Evolutionary conservation across 30 jellyfish, hydroid and myxozoan species (phyloP), one percentile per base, ranked within the genome.

Genomic region (Nemopilema nomurai): DNA sequence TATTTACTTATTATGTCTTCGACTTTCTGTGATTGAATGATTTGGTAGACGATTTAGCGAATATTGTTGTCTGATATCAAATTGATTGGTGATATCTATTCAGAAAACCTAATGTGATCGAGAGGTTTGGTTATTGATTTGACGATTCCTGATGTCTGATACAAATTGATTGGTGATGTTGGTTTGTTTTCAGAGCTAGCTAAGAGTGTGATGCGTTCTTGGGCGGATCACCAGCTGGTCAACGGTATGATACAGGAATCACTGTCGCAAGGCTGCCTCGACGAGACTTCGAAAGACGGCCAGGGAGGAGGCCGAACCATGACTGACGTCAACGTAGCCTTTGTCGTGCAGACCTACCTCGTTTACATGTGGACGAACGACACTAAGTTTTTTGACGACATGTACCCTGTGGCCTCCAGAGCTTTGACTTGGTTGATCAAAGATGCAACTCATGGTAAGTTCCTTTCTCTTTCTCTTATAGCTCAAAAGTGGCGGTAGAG

Each of bases 211-310:
- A 95, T 95, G 99, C 87, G 88, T 18, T 74, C 97, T 9, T 95
- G 99, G 99, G 99, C 99, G 18, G 97, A 95, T n/a, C 99, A 95
- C 74, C 99, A 95, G 82, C 74, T 90, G 63, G 74, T 81, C 6
- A 85, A 90, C 68, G 99, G 99, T 18, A 90, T 95, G 99, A 95
- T 95, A 21, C 98, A 95, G 82, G 99, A 95, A 69, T 95, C 99
- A 19, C 64, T 95, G 32, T 90, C 99, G 16, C 84, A 66, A 80
- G 99, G 99, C 77, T 95, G 99, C 75, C 90, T 95, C 49, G 99
- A 95, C 30, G 99, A 95, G 67, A 80, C 99, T 4, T 29, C 93
- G 0, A 85, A 88, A 79, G 99, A 95, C 71, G 97, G 97, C 0
- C 80, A 49, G 19, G 97, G 97, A 25, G 99, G 99, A 6, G 99